Evolutionary conservation across 2,888 invertebrate genomes (phyloP).

Genomic region (Pyrochroa serraticornis): DNA sequence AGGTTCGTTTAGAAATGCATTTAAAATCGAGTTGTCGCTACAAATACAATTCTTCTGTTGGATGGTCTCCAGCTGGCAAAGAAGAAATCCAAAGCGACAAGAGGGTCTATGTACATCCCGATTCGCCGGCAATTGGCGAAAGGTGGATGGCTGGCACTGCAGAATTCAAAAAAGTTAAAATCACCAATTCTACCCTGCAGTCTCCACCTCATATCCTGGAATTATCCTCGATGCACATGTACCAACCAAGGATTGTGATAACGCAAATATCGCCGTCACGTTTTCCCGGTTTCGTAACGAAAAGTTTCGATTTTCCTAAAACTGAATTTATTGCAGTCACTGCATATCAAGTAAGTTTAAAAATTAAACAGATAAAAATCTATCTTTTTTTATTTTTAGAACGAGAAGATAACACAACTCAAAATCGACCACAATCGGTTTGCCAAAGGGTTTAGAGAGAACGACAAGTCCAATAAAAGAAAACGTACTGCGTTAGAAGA

Average conservation of each 20-base stretch:
- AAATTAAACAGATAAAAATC: too few species aligned
- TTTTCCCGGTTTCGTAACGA: constrained; percentile 69
- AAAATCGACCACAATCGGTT: constrained; percentile 94
- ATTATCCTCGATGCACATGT: constrained; percentile 96
- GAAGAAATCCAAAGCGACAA: constrained; percentile 82
- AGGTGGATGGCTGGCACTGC: constrained; percentile 81
- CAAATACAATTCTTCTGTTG: constrained; percentile 80
- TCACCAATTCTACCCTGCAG: constrained; percentile 84
- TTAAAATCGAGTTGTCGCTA: constrained; percentile 79
- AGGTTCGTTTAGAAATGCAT: constrained; percentile 79
- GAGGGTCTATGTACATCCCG: constrained; percentile 83
- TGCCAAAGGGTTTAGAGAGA: constrained; percentile 91
- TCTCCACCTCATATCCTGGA: constrained; percentile 75
- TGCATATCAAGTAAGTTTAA: constrained; percentile 91
- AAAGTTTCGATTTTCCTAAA: constrained; percentile 74
- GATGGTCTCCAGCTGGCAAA: constrained; percentile 84
- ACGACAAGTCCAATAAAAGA: constrained; percentile 78
- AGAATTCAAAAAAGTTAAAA: constrained; percentile 79
- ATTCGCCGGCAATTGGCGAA: constrained; percentile 83
- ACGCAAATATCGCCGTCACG: constrained; percentile 79
- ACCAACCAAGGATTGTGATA: constrained; percentile 87
- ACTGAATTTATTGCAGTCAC: constrained; percentile 96
- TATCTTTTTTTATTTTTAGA: constrained; percentile 65
- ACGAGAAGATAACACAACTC: constrained; percentile 84
- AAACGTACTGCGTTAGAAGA: constrained; percentile 60